Conservation (phyloP, 2,797 vertebrate genomes). For the Podarcis siculus region DNA sequence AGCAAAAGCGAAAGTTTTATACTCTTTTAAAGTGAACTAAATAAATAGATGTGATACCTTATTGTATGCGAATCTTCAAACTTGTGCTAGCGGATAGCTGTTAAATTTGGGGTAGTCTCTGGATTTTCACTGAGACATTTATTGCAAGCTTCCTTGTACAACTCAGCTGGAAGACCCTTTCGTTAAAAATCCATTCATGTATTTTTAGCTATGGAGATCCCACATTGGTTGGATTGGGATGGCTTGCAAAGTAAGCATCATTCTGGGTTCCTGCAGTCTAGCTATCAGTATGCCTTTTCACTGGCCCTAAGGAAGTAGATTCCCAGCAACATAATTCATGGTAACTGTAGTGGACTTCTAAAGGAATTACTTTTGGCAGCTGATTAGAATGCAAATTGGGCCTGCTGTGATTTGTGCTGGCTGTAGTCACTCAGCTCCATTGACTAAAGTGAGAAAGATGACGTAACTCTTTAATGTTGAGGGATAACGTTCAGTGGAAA, state of each 20-base stretch:
- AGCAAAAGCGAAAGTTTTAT: not conserved
- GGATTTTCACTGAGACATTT: not conserved
- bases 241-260: not conserved
- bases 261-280: not conserved
- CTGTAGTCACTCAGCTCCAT: not conserved
- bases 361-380: constrained; percentile 36
- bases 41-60: not conserved
- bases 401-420: constrained; percentile 6
- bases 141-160: not conserved
- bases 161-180: not conserved
- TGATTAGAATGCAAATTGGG: not conserved
- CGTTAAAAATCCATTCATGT: not conserved
- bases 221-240: not conserved
- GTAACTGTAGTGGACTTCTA: constrained; percentile 28
- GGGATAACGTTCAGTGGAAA: not conserved
- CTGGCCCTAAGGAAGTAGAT: not conserved
- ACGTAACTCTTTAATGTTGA: accelerated
- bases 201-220: not conserved
- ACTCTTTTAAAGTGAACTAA: not conserved
- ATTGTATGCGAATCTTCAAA: not conserved
- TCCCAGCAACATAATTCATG: not conserved
- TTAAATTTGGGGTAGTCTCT: not conserved
- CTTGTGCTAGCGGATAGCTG: not conserved
- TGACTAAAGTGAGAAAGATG: constrained; percentile 35
- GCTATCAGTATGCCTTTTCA: not conserved